Conservation (phyloP, 1,140 invertebrate species). For the Drosophila fuyamai region DNA sequence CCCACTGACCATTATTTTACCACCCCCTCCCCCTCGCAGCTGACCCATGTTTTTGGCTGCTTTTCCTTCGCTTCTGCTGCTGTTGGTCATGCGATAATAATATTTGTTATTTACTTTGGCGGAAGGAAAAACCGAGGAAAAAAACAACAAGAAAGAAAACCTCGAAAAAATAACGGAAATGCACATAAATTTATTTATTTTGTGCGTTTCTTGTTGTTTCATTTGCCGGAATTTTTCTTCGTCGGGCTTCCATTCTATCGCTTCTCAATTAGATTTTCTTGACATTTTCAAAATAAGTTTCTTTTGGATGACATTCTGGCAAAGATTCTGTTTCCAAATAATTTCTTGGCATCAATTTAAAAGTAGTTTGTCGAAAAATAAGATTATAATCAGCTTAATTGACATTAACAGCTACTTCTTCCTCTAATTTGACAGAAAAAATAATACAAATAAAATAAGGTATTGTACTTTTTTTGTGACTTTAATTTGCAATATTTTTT, state of each 20-base stretch:
- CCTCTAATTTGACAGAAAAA: too few species aligned
- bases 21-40: background rate
- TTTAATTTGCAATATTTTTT: too few species aligned
- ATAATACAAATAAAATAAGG: too few species aligned
- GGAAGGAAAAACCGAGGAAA: slow-evolving; percentile 71
- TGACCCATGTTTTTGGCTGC: slow-evolving; percentile 26
- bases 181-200: slow-evolving; percentile 84
- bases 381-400: background rate
- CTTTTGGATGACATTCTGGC: slow-evolving; percentile 8
- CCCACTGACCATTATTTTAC: slow-evolving; percentile 10
- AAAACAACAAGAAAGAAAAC: slow-evolving; percentile 35
- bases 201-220: slow-evolving; percentile 48
- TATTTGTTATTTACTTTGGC: slow-evolving; percentile 84
- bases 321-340: background rate
- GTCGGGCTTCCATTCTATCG: background rate
- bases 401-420: background rate
- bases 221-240: background rate
- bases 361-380: slow-evolving; percentile 12
- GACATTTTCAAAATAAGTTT: slow-evolving; percentile 32
- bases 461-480: too few species aligned
- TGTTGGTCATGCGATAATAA: slow-evolving; percentile 80
- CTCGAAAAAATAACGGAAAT: slow-evolving; percentile 69
- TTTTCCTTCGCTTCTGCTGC: slow-evolving; percentile 43
- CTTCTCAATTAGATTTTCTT: slow-evolving; percentile 27
- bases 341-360: background rate